Conservation (phyloP, 2,113 vertebrate species). For the Corythaixoides concolor region DNA sequence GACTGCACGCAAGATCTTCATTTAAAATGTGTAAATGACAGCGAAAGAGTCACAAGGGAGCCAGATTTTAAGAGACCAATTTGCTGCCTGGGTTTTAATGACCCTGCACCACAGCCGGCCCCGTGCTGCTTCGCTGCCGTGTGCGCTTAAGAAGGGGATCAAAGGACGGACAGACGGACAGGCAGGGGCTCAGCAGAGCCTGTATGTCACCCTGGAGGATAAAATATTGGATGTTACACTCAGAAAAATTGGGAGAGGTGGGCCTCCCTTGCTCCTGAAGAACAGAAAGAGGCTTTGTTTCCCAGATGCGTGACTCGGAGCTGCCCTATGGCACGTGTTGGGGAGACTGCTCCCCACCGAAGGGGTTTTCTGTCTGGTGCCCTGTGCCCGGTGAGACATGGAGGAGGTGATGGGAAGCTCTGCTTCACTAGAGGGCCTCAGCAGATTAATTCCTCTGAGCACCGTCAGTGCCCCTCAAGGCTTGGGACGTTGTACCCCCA, state of each 20-base stretch:
- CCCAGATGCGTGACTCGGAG: background rate
- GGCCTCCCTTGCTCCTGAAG: background rate
- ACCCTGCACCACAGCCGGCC: background rate
- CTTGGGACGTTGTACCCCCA: background rate
- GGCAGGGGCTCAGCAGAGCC: background rate
- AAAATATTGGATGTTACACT: slow-evolving; percentile 11
- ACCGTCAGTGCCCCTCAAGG: fast-evolving
- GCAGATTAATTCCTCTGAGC: background rate
- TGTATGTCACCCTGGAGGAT: background rate
- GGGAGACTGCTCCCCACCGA: background rate
- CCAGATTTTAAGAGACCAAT: slow-evolving; percentile 38
- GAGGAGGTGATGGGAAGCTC: background rate
- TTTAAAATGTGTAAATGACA: slow-evolving; percentile 66
- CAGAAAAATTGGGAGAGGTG: background rate
- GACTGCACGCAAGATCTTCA: slow-evolving; percentile 63
- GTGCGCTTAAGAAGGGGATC: background rate
- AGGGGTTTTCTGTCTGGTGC: background rate
- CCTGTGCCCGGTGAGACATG: fast-evolving
- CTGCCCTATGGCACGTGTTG: background rate
- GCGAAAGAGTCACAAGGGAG: slow-evolving; percentile 31
- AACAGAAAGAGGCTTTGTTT: slow-evolving; percentile 49
- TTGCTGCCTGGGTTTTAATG: slow-evolving; percentile 42
- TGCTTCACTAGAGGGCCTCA: slow-evolving; percentile 52
- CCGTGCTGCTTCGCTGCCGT: background rate
- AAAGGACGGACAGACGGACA: background rate